These are phyloP conservation scores for Copidosoma floridanum DNA, from an alignment of 1,140 invertebrate genomes.

Conservation along the genomic window DNA sequence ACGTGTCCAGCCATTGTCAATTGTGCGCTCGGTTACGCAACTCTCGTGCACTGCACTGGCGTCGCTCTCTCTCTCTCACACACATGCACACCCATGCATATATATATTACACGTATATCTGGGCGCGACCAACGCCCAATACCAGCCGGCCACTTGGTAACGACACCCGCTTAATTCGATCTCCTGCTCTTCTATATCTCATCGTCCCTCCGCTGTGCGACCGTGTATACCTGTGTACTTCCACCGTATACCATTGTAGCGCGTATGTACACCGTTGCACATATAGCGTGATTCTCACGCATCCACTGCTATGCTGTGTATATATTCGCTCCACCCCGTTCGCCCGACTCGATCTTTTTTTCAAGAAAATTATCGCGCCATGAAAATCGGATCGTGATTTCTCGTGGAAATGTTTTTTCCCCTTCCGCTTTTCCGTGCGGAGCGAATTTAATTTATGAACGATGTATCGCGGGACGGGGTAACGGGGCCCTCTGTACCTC, in stretches of 20 bases:
- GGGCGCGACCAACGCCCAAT: too few relatives aligned
- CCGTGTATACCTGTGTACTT: too few relatives aligned
- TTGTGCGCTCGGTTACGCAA: conserved; percentile 42
- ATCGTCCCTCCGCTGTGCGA: too few relatives aligned
- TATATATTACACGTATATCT: neutral
- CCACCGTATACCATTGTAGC: too few relatives aligned
- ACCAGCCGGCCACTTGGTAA: conserved; percentile 40
- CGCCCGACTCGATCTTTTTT: neutral
- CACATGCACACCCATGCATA: neutral
- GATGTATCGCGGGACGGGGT: too few relatives aligned
- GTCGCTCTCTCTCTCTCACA: conserved; percentile 20
- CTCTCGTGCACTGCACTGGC: conserved; percentile 31
- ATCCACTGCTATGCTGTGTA: too few relatives aligned
- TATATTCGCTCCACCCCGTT: too few relatives aligned
- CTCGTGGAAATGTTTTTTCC: neutral
- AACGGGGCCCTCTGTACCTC: neutral
- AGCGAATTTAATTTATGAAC: too few relatives aligned
- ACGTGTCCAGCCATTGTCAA: too few relatives aligned
- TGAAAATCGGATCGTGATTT: conserved; percentile 6
- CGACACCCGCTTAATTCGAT: conserved; percentile 35
- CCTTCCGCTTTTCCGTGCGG: too few relatives aligned
- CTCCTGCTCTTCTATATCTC: neutral
- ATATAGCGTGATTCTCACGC: conserved; percentile 13
- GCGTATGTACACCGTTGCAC: too few relatives aligned
- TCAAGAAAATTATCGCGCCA: conserved; percentile 4